Base-by-base conservation (phyloP, 2,888 invertebrate genomes). In the Neoascia interrupta region DNA sequence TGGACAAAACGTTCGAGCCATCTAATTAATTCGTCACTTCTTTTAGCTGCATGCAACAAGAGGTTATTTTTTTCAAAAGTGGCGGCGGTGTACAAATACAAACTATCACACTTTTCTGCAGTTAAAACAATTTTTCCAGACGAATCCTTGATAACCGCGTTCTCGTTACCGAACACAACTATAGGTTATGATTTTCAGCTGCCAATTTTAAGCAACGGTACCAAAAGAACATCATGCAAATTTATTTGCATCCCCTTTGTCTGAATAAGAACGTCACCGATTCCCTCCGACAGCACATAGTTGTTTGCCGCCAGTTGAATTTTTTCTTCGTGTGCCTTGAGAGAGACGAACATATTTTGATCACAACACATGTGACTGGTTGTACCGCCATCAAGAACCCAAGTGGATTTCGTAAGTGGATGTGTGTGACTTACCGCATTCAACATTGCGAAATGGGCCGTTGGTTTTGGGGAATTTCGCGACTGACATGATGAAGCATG, bases 321-420 rank as follows among this genome's bases (percentile, higher is more conserved):
- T 16, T 31, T 36, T 39, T 56, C 66, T 15, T 1, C 8, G n/a
- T 64, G 41, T 36, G 51, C 34, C 34, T 19, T 23, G n/a, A 41
- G 21, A 41, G 39, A 39, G n/a, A 15, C 16, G 28, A 54, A 66
- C 64, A 47, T 37, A 1, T 15, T 54, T 23, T 28, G 23, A 11
- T 66, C 54, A 36, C 64, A 54, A 45, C 53, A 54, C 53, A 54
- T 64, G 18, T 64, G 64, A 45, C 26, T 45, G 26, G 45, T 54
- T 11, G 43, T 64, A 18, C 54, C 45, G 18, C 53, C 45, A 45
- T 54, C 64, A 18, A 54, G 19, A 37, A 54, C 54, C 53, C 54
- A 45, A 31, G 49, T 41, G 1, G 19, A 31, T 49, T 49, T 49
- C 10, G 56, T 34, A 11, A 56, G 43, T n/a, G n/a, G n/a, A 19